phyloP scores from a whole-genome alignment of 2,113 vertebrate species.

The Archilochus colubris region DNA sequence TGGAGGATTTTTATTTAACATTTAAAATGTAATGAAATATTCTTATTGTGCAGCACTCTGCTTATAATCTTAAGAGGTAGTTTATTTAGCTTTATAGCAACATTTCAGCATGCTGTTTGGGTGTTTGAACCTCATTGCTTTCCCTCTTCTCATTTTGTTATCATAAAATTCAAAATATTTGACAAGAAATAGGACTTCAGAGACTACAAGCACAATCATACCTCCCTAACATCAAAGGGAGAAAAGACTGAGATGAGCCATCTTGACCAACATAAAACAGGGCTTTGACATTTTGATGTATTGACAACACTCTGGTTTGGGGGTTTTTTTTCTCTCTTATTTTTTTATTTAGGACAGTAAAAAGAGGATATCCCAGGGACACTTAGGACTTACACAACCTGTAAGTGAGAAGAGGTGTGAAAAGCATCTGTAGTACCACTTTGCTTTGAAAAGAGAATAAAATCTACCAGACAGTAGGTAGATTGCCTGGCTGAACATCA shows the following conservation, averaged over 20 bases:
- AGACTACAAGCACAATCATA: background rate
- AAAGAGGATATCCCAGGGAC: slow-evolving; percentile 23
- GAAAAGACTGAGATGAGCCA: slow-evolving; percentile 15
- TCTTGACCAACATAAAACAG: slow-evolving; percentile 54
- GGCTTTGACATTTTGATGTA: slow-evolving; percentile 27
- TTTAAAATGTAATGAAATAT: background rate
- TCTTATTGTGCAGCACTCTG: background rate
- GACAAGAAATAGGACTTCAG: slow-evolving; percentile 13
- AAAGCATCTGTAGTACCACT: background rate
- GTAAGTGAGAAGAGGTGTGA: background rate
- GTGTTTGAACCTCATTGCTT: background rate
- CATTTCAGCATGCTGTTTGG: background rate
- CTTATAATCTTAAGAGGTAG: background rate
- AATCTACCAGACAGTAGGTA: background rate
- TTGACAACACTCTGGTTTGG: background rate
- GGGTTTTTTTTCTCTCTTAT: background rate
- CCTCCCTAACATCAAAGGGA: slow-evolving; percentile 7
- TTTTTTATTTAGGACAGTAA: background rate
- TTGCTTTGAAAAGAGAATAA: slow-evolving; percentile 15
- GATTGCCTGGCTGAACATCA: background rate
- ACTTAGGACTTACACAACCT: background rate
- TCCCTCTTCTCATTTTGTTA: background rate
- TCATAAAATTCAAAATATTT: slow-evolving; percentile 43
- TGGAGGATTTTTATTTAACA: background rate
- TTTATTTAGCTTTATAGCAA: background rate